Conservation (phyloP, 2,888 invertebrate species). For the Merodon equestris region DNA sequence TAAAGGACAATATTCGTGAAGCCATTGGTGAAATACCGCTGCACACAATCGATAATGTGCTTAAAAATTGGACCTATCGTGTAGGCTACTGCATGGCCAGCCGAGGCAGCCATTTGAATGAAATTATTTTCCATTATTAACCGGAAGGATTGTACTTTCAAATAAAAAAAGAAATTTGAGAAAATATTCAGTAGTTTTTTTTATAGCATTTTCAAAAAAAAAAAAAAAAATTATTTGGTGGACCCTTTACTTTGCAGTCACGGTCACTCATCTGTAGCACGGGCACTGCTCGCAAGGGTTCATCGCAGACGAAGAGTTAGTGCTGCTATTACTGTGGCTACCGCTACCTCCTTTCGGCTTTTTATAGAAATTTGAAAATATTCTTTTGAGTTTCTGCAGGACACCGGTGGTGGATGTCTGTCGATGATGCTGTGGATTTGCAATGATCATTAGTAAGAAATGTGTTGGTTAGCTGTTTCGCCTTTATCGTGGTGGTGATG, state of each 20-base stretch:
- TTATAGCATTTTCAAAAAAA: no score
- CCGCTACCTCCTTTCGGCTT: slow-evolving; percentile 66
- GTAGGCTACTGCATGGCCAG: no score
- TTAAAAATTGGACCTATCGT: no score
- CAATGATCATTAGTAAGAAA: slow-evolving; percentile 51
- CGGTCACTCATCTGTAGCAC: slow-evolving; percentile 56
- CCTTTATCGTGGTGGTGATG: slow-evolving; percentile 46
- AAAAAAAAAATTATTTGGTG: no score
- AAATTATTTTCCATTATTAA: no score
- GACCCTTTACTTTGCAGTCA: slow-evolving; percentile 73
- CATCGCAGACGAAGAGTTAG: slow-evolving; percentile 47
- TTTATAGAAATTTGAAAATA: slow-evolving; percentile 81
- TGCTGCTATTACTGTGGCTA: slow-evolving; percentile 27
- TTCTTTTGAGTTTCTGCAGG: slow-evolving; percentile 85
- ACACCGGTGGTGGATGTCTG: slow-evolving; percentile 80
- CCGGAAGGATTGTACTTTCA: no score
- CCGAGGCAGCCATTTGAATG: no score
- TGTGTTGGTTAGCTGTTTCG: slow-evolving; percentile 46
- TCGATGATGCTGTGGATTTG: slow-evolving; percentile 48
- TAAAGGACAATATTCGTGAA: no score
- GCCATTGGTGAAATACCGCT: no score
- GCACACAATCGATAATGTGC: no score
- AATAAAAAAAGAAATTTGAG: no score
- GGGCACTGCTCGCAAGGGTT: slow-evolving; percentile 56
- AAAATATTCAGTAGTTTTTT: no score